phyloP scores from a whole-genome alignment of 1,140 invertebrate genomes.

The Drosophila insularis region DNA sequence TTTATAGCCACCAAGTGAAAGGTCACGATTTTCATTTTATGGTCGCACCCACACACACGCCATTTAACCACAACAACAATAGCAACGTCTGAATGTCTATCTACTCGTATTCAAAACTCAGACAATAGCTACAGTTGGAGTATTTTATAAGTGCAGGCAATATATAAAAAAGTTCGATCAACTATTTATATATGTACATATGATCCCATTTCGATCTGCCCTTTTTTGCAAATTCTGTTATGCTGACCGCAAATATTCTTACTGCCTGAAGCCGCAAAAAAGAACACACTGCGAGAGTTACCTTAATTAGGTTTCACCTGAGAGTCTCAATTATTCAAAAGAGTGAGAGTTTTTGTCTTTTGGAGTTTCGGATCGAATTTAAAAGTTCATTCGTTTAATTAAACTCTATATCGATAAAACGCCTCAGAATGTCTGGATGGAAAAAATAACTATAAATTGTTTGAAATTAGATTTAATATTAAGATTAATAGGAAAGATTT shows the following conservation, averaged over 20 bases:
- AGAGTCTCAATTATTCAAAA: not conserved
- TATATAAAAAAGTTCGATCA: slow-evolving; percentile 3
- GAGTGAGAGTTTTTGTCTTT: too few species aligned
- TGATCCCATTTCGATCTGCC: too few species aligned
- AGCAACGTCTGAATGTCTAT: not conserved
- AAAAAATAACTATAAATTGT: too few species aligned
- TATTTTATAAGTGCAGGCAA: not conserved
- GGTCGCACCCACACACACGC: slow-evolving; percentile 34
- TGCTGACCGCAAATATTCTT: not conserved
- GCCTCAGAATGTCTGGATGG: too few species aligned
- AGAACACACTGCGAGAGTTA: not conserved
- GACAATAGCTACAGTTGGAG: not conserved
- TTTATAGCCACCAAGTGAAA: slow-evolving; percentile 51
- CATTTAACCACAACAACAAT: not conserved
- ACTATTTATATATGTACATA: not conserved
- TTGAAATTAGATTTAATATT: too few species aligned
- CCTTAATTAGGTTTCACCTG: not conserved
- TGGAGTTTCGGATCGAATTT: too few species aligned
- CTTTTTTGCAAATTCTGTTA: not conserved
- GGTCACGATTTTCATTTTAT: slow-evolving; percentile 36
- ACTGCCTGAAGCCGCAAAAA: not conserved
- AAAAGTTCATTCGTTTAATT: too few species aligned
- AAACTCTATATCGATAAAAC: too few species aligned
- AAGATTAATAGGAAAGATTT: too few species aligned
- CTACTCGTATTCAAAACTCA: not conserved